phyloP scores from a whole-genome alignment of 2,888 invertebrate species.

The Netelia melanura region DNA sequence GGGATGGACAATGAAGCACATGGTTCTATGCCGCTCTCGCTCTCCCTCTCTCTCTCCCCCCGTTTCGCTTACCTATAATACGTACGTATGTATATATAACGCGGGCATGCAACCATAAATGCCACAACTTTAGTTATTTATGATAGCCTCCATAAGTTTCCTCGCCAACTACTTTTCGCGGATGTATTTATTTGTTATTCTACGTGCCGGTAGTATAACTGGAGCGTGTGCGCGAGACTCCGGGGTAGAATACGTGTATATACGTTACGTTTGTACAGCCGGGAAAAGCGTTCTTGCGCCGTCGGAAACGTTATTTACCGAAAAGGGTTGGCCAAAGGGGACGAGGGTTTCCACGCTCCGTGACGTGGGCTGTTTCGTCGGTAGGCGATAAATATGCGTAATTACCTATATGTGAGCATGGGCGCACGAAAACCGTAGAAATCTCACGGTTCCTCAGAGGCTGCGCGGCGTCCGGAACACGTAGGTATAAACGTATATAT shows the following conservation, averaged over 20 bases:
- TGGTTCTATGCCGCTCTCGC: conserved; percentile 19
- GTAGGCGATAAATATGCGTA: conserved; percentile 77
- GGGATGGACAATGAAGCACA: conserved; percentile 52
- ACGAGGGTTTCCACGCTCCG: conserved; percentile 66
- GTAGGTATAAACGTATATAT: neutral
- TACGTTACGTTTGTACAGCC: neutral
- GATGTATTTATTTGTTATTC: conserved; percentile 82
- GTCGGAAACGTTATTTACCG: conserved; percentile 77
- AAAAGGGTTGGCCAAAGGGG: conserved; percentile 21
- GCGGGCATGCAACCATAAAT: conserved; percentile 78
- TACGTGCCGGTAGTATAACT: conserved; percentile 73
- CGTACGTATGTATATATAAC: conserved; percentile 45
- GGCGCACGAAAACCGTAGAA: conserved; percentile 29
- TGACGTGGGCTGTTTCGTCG: conserved; percentile 70
- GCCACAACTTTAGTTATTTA: conserved; percentile 81
- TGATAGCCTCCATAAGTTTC: conserved; percentile 76
- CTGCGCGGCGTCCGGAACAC: neutral
- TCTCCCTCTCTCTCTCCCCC: neutral
- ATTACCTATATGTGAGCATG: conserved; percentile 67
- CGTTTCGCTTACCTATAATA: conserved; percentile 42
- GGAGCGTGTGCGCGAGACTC: conserved; percentile 66
- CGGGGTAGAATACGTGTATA: conserved; percentile 31
- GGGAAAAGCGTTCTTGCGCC: conserved; percentile 37
- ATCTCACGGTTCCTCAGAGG: conserved; percentile 36
- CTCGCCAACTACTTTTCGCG: conserved; percentile 78